Evolutionary conservation across 2,888 invertebrate species (phyloP).

Genomic region (Ernsta delagoae): DNA sequence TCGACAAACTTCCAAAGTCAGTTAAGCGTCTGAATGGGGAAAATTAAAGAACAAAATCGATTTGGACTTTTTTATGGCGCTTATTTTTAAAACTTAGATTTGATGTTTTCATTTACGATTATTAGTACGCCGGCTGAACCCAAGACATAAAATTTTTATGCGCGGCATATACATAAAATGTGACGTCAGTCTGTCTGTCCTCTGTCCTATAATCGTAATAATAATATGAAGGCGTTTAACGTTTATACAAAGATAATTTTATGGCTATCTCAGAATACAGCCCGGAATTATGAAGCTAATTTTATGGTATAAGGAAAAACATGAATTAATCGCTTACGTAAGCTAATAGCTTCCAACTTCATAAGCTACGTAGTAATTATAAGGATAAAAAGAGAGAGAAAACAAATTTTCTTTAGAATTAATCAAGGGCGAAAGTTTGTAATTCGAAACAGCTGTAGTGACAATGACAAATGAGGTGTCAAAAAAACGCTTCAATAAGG

Average conservation of each 20-base stretch:
- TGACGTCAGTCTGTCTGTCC: slow-evolving; percentile 9
- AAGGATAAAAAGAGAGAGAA: slow-evolving; percentile 14
- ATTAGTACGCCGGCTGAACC: slow-evolving; percentile 21
- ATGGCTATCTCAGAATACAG: neutral
- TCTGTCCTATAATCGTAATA: neutral
- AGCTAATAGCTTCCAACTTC: slow-evolving; percentile 4
- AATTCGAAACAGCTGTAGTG: slow-evolving; percentile 33
- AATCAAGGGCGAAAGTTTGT: slow-evolving; percentile 34
- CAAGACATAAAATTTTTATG: slow-evolving; percentile 5
- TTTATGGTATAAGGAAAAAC: neutral
- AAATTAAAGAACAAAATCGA: slow-evolving; percentile 33
- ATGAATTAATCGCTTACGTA: neutral
- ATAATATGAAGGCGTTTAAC: neutral
- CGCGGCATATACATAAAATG: neutral
- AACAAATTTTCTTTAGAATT: slow-evolving; percentile 32
- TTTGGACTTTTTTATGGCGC: slow-evolving; percentile 31
- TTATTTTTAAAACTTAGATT: slow-evolving; percentile 32
- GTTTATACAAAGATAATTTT: slow-evolving; percentile 7
- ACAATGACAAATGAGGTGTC: slow-evolving; percentile 36
- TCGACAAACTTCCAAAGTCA: slow-evolving; percentile 34
- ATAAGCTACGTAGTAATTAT: slow-evolving; percentile 3
- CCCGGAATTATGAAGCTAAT: neutral
- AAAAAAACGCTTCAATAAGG: slow-evolving; percentile 25
- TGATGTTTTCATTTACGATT: slow-evolving; percentile 35
- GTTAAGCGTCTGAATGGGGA: slow-evolving; percentile 29